These are phyloP conservation scores for Erebia aethiops DNA, from an alignment of 2,888 invertebrate species.

Conservation along the genomic window DNA sequence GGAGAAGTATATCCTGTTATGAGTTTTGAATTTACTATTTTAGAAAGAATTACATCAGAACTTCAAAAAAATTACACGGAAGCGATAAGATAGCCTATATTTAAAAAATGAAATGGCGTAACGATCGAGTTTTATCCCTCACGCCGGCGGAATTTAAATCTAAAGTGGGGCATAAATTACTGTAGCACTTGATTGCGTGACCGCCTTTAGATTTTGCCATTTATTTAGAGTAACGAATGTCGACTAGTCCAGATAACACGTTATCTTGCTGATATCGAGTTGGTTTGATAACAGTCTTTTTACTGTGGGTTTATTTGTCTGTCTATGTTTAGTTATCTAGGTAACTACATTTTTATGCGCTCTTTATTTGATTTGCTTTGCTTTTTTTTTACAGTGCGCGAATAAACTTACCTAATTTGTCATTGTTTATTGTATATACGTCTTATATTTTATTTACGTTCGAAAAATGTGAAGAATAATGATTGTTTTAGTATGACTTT, in stretches of 20 bases:
- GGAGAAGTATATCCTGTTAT: too few species aligned
- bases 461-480: too few species aligned
- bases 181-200: constrained; percentile 24
- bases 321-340: background rate
- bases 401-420: too few species aligned
- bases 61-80: background rate
- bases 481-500: too few species aligned
- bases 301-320: background rate
- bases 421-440: too few species aligned
- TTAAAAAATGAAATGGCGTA: constrained; percentile 11
- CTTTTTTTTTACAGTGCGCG: too few species aligned
- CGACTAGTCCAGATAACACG: constrained; percentile 27
- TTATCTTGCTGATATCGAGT: constrained; percentile 24
- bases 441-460: too few species aligned
- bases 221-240: constrained; percentile 30
- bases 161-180: constrained; percentile 31
- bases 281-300: background rate
- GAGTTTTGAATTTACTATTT: background rate
- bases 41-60: background rate
- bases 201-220: constrained; percentile 33
- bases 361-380: too few species aligned
- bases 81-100: background rate
- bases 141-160: constrained; percentile 22
- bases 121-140: constrained; percentile 11
- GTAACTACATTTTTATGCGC: too few species aligned